Base-by-base conservation (phyloP, 2,797 vertebrate species). In the Sparus aurata region DNA sequence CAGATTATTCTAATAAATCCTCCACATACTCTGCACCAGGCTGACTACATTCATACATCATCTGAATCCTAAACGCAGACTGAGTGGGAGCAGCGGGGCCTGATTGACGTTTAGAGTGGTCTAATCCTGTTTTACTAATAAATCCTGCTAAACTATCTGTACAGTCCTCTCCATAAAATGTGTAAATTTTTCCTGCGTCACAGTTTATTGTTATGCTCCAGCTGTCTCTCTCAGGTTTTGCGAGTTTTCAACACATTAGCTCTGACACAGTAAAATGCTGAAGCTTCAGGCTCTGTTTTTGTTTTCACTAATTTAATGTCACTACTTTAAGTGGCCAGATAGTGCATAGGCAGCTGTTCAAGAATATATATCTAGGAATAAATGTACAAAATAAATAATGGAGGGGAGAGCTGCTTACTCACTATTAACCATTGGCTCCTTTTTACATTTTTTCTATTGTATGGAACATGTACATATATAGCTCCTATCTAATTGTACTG, bases 1-100 rank as follows among this genome's bases (percentile, higher is more conserved):
- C 61, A 58, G 66, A 72, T 81, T 45, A 77, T 66, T 73, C 47
- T 27, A 72, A 75, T 72, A 73, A 60, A 5, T 47, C 45, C n/a
- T 68, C 46, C 60, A 60, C 46, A 52, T 70, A 69, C 52, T 25
- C 45, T 47, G 58, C 73, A 58, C 47, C 53, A 62, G 23, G 53
- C 50, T 23, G 63, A 58, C 68, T 65, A 30, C 60, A 62, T 60
- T 77, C 22, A 59, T 5, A 58, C 74, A 9, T 66, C 50, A 62
- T 64, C 50, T 71, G 53, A 71, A 62, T 84, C 55, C 67, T 61
- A 17, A 78, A 52, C 38, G 41, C 50, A 73, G 61, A 60, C 20
- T 66, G 57, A 61, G 34, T 45, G 0, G 20, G 46, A 50, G 27
- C 46, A 49, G 58, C 25, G 22, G 69, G 18, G 18, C 10, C 30